Conservation (phyloP, 2,797 vertebrate species). For the Buphagus erythrorhynchus region DNA sequence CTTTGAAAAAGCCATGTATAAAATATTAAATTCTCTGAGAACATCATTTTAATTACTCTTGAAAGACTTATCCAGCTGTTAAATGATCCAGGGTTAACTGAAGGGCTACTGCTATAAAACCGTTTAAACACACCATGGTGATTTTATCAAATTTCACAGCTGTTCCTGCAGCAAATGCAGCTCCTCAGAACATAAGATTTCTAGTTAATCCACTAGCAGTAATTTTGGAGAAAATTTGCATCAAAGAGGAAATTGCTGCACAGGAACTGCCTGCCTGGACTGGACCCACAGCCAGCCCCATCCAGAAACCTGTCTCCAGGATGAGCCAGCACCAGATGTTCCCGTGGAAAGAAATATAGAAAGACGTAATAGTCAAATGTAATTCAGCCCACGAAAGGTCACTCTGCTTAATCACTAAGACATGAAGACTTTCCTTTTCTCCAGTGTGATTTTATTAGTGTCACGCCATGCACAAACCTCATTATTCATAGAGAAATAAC, state of each 20-base stretch:
- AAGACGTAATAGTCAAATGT: neutral
- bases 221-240: conserved; percentile 34
- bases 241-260: neutral
- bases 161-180: conserved; percentile 45
- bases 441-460: neutral
- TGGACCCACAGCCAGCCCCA: neutral
- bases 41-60: conserved; percentile 48
- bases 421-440: neutral
- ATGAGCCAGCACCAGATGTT: conserved; percentile 45
- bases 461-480: neutral
- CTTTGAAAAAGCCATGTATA: conserved; percentile 16
- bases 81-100: neutral
- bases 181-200: conserved; percentile 47
- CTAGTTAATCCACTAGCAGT: conserved; percentile 15
- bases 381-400: conserved; percentile 3
- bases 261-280: neutral
- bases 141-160: conserved; percentile 67
- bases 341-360: neutral
- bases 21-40: conserved; percentile 53
- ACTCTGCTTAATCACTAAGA: neutral
- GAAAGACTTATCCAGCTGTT: conserved; percentile 42
- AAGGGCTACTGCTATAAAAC: conserved; percentile 25
- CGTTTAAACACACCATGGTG: conserved; percentile 22
- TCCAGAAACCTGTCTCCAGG: conserved; percentile 2
- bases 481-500: neutral